Conservation (phyloP, 2,113 vertebrate genomes). For the Motacilla alba region DNA sequence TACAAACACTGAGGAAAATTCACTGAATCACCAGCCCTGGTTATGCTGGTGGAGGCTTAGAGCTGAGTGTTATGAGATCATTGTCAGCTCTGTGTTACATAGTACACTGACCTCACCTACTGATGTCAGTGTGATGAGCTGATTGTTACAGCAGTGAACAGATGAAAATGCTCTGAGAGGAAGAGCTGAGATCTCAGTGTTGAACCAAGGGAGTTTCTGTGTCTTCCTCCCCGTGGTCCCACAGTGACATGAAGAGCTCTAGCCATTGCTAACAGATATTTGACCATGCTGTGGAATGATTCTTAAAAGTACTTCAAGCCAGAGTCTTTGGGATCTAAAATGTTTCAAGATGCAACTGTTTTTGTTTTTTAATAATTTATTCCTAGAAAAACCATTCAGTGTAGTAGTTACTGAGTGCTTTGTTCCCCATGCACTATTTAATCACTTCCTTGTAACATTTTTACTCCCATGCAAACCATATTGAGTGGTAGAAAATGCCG, state of each 20-base stretch:
- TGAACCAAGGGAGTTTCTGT: not conserved
- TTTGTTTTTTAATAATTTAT: not conserved
- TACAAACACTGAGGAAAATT: not conserved
- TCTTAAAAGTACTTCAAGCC: not conserved
- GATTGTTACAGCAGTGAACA: not conserved
- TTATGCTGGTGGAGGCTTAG: not conserved
- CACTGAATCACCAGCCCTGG: not conserved
- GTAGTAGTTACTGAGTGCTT: not conserved
- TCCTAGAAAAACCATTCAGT: not conserved
- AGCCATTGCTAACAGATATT: not conserved
- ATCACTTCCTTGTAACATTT: not conserved
- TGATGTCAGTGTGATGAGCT: not conserved
- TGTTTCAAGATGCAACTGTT: not conserved
- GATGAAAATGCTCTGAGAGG: not conserved
- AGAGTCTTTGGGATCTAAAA: not conserved
- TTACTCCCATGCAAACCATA: rapidly evolving
- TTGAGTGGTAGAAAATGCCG: not conserved
- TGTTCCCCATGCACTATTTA: rapidly evolving
- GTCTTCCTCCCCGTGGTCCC: not conserved
- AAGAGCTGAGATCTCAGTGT: not conserved
- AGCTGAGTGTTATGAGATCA: not conserved
- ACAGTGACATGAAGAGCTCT: not conserved
- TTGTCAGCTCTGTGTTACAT: not conserved
- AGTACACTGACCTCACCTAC: not conserved
- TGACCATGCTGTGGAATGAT: not conserved